Evolutionary conservation across 2,888 invertebrate genomes (phyloP).

Genomic region (Notodonta ziczac): DNA sequence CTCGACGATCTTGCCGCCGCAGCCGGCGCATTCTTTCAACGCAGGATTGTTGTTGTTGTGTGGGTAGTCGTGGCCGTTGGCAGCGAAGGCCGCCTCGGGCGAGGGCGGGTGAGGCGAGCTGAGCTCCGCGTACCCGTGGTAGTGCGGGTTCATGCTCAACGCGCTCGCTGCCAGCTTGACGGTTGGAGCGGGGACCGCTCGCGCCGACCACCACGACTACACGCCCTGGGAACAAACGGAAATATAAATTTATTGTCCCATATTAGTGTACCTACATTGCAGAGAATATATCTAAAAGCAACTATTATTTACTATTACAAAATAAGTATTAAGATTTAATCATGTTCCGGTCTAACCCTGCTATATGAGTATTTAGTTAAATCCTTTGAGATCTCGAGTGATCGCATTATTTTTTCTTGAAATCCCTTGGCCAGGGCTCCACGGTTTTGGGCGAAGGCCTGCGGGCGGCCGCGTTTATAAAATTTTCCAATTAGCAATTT

Average conservation of each 20-base stretch:
- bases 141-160: constrained; percentile 96
- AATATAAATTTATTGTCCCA: constrained; percentile 4
- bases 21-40: constrained; percentile 94
- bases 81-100: constrained; percentile 88
- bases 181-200: constrained; percentile 85
- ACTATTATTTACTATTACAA: too few species aligned
- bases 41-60: constrained; percentile 85
- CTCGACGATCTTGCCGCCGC: constrained; percentile 96
- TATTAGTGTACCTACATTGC: too few species aligned
- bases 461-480: constrained; percentile 82
- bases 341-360: too few species aligned
- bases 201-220: constrained; percentile 79
- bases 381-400: constrained; percentile 44
- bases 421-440: constrained; percentile 49
- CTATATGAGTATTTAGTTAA: background rate
- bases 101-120: constrained; percentile 91
- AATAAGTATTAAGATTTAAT: too few species aligned
- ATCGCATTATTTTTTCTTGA: constrained; percentile 57
- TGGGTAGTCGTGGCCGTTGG: constrained; percentile 85
- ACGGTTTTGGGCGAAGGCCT: constrained; percentile 65
- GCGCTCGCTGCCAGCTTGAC: constrained; percentile 95
- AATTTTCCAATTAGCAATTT: constrained; percentile 85
- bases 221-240: constrained; percentile 71
- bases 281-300: too few species aligned
- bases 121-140: constrained; percentile 93